These are phyloP conservation scores for Malacosoma neustria DNA, from an alignment of 2,888 invertebrate genomes.

Conservation along the genomic window DNA sequence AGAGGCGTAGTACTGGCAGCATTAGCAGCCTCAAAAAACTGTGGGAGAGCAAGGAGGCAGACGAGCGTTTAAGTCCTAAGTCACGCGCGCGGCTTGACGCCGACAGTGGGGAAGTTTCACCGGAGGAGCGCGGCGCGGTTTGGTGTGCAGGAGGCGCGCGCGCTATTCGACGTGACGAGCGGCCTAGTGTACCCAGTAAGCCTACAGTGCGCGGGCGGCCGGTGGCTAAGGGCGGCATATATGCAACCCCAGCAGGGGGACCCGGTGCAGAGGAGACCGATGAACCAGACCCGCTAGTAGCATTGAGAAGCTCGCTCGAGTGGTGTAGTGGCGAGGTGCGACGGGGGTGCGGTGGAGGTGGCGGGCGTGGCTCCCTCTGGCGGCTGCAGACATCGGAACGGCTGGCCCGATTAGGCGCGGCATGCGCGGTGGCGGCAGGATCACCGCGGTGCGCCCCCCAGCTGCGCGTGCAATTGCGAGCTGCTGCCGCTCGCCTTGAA, in stretches of 20 bases:
- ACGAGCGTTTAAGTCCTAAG: slow-evolving; percentile 78
- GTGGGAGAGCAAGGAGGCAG: slow-evolving; percentile 88
- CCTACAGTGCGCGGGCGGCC: slow-evolving; percentile 78
- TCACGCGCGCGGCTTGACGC: slow-evolving; percentile 37
- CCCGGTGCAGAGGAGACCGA: slow-evolving; percentile 32
- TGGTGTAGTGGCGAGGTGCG: slow-evolving; percentile 65
- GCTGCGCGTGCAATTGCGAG: slow-evolving; percentile 63
- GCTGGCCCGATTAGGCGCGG: slow-evolving; percentile 86
- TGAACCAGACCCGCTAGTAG: slow-evolving; percentile 56
- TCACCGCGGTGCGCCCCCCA: slow-evolving; percentile 84
- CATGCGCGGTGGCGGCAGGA: slow-evolving; percentile 82
- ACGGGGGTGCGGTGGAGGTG: slow-evolving; percentile 27
- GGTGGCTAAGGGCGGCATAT: slow-evolving; percentile 77
- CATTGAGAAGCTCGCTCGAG: slow-evolving; percentile 76
- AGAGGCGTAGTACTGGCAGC: slow-evolving; percentile 92
- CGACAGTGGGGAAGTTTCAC: slow-evolving; percentile 38
- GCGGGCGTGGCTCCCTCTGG: slow-evolving; percentile 57
- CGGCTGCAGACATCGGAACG: slow-evolving; percentile 62
- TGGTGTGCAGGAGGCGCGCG: slow-evolving; percentile 26
- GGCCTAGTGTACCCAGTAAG: slow-evolving; percentile 79
- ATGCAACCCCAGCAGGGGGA: slow-evolving; percentile 82
- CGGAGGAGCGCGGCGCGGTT: slow-evolving; percentile 33
- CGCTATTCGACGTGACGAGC: slow-evolving; percentile 36
- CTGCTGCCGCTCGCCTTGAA: slow-evolving; percentile 38
- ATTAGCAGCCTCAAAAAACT: slow-evolving; percentile 93